phyloP scores from a whole-genome alignment of 2,797 vertebrate genomes.

The Tenualosa ilisha region DNA sequence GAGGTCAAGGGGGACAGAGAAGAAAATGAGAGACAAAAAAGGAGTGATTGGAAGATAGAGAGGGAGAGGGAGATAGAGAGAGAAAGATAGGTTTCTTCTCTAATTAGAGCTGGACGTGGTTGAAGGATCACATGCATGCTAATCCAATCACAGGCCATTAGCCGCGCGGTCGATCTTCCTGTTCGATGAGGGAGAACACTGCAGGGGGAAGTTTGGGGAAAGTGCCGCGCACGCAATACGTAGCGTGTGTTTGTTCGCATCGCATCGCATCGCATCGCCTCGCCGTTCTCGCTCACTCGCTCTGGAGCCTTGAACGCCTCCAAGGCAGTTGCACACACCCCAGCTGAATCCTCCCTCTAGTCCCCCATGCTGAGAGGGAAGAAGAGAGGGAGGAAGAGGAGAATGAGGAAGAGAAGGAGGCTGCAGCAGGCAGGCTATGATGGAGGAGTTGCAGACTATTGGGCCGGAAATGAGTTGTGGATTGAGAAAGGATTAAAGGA shows the following conservation, averaged over 20 bases:
- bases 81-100: neutral
- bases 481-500: neutral
- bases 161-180: slow-evolving; percentile 23
- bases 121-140: slow-evolving; percentile 10
- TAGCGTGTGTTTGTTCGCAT: neutral
- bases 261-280: too few species aligned
- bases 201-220: neutral
- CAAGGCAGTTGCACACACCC: neutral
- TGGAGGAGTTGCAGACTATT: neutral
- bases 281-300: neutral
- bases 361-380: neutral
- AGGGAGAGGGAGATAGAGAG: neutral
- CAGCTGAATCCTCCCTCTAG: neutral
- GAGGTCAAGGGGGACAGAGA: neutral
- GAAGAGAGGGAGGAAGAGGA: slow-evolving; percentile 43
- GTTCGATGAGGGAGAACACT: neutral
- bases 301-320: neutral
- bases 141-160: slow-evolving; percentile 18
- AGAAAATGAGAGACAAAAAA: neutral
- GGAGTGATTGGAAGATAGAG: neutral
- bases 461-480: neutral
- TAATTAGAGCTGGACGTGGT: neutral
- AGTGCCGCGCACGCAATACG: slow-evolving; percentile 4
- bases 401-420: slow-evolving; percentile 40
- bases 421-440: neutral